Evolutionary conservation across 2,113 vertebrate species (phyloP).

Genomic region (Callorhinus ursinus): DNA sequence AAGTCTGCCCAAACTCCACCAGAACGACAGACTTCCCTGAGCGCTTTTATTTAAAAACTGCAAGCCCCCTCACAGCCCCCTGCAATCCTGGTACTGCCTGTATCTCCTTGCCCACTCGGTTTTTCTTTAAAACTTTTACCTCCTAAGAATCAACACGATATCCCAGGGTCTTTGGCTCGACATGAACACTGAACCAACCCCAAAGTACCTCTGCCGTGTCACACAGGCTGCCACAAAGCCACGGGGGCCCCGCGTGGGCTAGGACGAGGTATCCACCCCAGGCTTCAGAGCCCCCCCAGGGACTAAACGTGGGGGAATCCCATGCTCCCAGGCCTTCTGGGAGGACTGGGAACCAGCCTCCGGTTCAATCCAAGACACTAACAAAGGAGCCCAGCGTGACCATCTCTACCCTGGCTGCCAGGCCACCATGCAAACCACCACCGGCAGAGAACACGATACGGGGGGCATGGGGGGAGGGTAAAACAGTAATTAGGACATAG

Average conservation of each 20-base stretch:
- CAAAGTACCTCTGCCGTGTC: background rate
- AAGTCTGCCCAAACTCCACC: background rate
- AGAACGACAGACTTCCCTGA: background rate
- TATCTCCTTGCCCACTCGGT: too few relatives aligned
- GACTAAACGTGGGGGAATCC: background rate
- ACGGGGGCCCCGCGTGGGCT: fast-evolving
- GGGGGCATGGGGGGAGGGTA: fast-evolving
- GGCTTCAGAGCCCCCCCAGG: background rate
- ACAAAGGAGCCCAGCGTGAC: background rate
- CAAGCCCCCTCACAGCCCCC: background rate
- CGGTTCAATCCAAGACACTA: fast-evolving
- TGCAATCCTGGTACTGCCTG: fast-evolving
- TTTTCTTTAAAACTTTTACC: background rate
- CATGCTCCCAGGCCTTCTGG: background rate
- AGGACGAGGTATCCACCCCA: background rate
- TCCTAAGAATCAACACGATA: background rate
- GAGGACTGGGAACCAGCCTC: background rate
- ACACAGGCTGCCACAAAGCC: background rate
- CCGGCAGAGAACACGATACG: background rate
- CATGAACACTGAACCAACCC: background rate
- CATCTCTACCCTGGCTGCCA: background rate
- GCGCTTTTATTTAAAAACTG: background rate
- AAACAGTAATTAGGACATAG: background rate
- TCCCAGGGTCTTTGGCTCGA: background rate
- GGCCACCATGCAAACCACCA: background rate